Evolutionary conservation across 2,113 vertebrate genomes (phyloP), one percentile per base, ranked within the genome.

Genomic region (Rhinopomastus cyanomelas): DNA sequence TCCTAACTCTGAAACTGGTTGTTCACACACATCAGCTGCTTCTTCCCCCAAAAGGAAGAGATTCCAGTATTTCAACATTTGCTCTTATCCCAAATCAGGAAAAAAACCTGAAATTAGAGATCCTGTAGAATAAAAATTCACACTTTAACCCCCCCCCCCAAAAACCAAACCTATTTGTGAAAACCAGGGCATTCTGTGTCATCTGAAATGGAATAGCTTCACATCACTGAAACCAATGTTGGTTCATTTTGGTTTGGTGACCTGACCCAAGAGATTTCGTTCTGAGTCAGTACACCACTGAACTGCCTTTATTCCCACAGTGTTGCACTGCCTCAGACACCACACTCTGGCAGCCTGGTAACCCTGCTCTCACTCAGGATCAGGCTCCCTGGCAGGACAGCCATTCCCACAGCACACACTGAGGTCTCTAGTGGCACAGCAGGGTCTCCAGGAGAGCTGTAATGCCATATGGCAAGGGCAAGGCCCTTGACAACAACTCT

Each of bases 201-300:
- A 89, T 61, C 86, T 91, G 84, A 92, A 93, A 83, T 39, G 72
- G 91, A 94, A 52, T 90, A 87, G 91, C 87, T 92, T 90, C 51
- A 85, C 90, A 73, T 91, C 72, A 84, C 94, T 76, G 90, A 96
- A 95, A 96, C 92, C 56, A 72, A 73, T 32, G 67, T 61, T 82
- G 73, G 21, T 76, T 93, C 83, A 90, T 94, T 92, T 85, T 94
- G 80, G 92, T 93, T 95, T 85, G 49, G 87, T 94, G 92, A 95
- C 86, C 93, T 93, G 93, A 96, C 90, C 81, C 4, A 34, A 90
- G 71, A 94, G 69, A 81, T 91, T 86, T n/a, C 59, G 49, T 94
- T 95, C 87, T 95, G 90, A 95, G 84, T 95, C 94, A 95, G 81
- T 85, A 15, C 55, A 76, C 36, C 59, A 26, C 52, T 90, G 92